A percentile compares a stretch with the other conserved stretches of the same genome.
phyloP scores from a whole-genome alignment of 2,888 invertebrate species.

The Liopterus haemorrhoidalis region DNA sequence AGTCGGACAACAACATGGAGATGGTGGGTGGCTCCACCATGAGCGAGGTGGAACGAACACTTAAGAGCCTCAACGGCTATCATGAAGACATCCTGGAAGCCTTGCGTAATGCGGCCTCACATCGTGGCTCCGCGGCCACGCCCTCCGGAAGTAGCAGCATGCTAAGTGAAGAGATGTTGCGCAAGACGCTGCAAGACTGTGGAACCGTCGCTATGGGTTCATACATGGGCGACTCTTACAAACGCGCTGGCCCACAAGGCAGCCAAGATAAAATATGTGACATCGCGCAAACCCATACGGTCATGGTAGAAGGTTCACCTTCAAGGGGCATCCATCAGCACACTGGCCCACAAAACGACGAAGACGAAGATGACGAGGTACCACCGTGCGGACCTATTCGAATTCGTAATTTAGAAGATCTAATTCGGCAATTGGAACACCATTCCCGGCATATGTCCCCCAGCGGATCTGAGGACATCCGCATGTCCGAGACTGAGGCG shows the following conservation, averaged over 20 bases:
- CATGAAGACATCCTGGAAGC: constrained; percentile 89
- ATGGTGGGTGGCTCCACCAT: constrained; percentile 51
- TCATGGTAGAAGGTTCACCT: constrained; percentile 44
- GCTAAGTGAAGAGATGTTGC: constrained; percentile 61
- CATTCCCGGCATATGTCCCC: constrained; percentile 87
- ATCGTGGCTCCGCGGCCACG: constrained; percentile 56
- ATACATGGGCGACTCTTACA: constrained; percentile 57
- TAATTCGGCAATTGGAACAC: constrained; percentile 82
- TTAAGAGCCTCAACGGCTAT: constrained; percentile 86
- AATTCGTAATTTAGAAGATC: constrained; percentile 85
- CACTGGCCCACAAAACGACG: constrained; percentile 47
- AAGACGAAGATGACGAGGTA: constrained; percentile 68
- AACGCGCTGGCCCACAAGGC: constrained; percentile 48
- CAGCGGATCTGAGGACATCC: constrained; percentile 83
- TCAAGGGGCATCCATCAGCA: constrained; percentile 43
- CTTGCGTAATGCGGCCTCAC: constrained; percentile 74
- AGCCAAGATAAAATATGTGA: constrained; percentile 72
- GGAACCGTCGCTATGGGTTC: constrained; percentile 42
- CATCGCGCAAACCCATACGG: constrained; percentile 55
- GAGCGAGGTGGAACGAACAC: constrained; percentile 75
- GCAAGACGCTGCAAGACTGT: constrained; percentile 62
- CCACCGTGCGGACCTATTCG: constrained; percentile 78
- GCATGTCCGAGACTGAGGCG: constrained; percentile 83
- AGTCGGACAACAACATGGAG: constrained; percentile 44
- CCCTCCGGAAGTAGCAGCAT: constrained; percentile 61